Evolutionary conservation across 1,140 invertebrate genomes (phyloP).

Genomic region (Megathymus violae): DNA sequence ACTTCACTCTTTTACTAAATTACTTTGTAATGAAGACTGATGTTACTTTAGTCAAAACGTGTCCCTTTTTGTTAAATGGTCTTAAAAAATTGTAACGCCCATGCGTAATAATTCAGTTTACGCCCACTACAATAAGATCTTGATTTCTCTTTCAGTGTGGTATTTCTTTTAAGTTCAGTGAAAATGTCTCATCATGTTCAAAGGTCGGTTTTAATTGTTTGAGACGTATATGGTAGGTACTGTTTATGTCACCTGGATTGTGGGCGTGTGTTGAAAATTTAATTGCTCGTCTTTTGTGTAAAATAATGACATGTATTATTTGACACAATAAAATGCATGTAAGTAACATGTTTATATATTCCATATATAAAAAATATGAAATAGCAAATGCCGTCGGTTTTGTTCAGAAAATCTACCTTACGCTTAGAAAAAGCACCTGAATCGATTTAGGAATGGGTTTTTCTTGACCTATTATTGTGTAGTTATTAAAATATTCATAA

Average conservation of each 20-base stretch:
- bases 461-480: no score
- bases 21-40: conserved; percentile 32
- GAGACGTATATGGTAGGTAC: conserved; percentile 6
- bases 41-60: conserved; percentile 29
- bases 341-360: no score
- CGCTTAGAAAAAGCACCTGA: no score
- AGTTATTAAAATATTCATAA: no score
- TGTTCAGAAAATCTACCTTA: no score
- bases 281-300: conserved; percentile 14
- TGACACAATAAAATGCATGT: not conserved
- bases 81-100: conserved; percentile 22
- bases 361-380: no score
- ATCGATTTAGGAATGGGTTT: no score
- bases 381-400: no score
- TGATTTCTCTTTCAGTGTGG: conserved; percentile 29
- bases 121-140: conserved; percentile 24
- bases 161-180: conserved; percentile 33
- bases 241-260: conserved; percentile 4
- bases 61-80: not conserved
- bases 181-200: conserved; percentile 29
- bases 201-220: conserved; percentile 30
- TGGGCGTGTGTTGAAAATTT: conserved; percentile 22
- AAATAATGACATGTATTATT: conserved; percentile 4
- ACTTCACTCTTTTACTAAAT: conserved; percentile 35
- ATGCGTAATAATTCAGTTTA: conserved; percentile 14